Conservation (phyloP, 2,888 invertebrate genomes). For the Aspidiotus rigidus region DNA sequence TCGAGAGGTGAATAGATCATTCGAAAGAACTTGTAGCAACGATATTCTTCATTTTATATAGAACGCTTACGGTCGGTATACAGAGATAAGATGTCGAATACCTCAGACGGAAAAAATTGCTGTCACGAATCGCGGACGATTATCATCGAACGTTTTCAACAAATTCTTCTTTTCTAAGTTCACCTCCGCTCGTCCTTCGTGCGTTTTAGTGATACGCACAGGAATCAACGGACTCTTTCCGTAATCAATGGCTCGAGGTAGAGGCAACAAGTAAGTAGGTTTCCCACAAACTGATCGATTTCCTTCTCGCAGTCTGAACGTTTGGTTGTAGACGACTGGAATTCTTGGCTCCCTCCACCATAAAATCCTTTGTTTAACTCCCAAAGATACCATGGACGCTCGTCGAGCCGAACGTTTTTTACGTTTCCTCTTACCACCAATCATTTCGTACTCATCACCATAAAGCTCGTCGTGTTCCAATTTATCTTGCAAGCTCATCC, state of each 20-base stretch:
- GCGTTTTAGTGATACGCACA: conserved; percentile 8
- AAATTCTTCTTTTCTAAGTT: conserved; percentile 9
- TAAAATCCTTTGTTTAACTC: conserved; percentile 19
- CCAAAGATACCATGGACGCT: conserved; percentile 27
- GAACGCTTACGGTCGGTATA: no score
- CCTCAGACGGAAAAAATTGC: background rate
- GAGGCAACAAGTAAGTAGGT: background rate
- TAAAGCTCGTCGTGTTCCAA: conserved; percentile 14
- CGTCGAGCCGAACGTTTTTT: conserved; percentile 26
- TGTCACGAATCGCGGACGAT: background rate
- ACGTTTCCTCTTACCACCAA: conserved; percentile 14
- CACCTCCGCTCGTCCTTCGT: conserved; percentile 15
- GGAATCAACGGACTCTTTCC: background rate
- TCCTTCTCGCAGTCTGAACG: conserved; percentile 6
- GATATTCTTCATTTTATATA: no score
- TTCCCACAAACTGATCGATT: conserved; percentile 13
- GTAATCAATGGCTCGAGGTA: background rate
- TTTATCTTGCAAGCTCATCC: conserved; percentile 1
- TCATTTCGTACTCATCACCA: conserved; percentile 21
- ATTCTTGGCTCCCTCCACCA: conserved; percentile 6
- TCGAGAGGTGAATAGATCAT: no score
- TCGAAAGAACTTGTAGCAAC: no score
- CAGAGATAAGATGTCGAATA: no score
- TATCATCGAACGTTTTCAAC: conserved; percentile 20
- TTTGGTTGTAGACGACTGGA: conserved; percentile 4